Conservation (phyloP, 2,113 vertebrate genomes). For the Chaetops frenatus region DNA sequence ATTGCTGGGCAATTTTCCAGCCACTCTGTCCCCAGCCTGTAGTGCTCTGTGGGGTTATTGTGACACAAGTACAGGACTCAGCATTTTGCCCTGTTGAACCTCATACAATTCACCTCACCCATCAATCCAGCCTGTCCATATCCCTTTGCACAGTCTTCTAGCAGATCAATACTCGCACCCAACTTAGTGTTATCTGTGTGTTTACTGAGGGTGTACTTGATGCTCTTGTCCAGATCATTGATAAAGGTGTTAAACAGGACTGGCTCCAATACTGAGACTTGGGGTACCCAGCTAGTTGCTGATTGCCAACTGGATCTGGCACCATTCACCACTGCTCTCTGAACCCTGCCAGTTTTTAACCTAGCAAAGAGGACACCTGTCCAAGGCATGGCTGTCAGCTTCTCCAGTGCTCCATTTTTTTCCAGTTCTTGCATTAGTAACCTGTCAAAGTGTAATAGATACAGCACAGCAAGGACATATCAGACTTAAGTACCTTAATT, state of each 20-base stretch:
- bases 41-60: accelerated
- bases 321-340: too few species aligned
- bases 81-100: neutral
- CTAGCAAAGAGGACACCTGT: neutral
- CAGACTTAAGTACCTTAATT: neutral
- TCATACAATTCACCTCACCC: too few species aligned
- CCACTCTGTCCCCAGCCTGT: neutral
- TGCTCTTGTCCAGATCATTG: accelerated
- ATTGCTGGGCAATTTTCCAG: neutral
- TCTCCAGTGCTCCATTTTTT: neutral
- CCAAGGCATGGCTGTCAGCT: neutral
- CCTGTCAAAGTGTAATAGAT: neutral
- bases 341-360: neutral
- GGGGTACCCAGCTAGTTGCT: neutral
- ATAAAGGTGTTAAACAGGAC: neutral
- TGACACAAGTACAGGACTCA: neutral
- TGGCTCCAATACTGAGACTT: neutral
- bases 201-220: neutral
- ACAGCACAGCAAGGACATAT: neutral
- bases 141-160: neutral
- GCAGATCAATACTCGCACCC: too few species aligned
- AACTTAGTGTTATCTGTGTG: too few species aligned
- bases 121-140: neutral
- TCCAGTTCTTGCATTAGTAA: neutral
- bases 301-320: neutral